Conservation (phyloP, 2,113 vertebrate genomes). For the Aegotheles bennettii region DNA sequence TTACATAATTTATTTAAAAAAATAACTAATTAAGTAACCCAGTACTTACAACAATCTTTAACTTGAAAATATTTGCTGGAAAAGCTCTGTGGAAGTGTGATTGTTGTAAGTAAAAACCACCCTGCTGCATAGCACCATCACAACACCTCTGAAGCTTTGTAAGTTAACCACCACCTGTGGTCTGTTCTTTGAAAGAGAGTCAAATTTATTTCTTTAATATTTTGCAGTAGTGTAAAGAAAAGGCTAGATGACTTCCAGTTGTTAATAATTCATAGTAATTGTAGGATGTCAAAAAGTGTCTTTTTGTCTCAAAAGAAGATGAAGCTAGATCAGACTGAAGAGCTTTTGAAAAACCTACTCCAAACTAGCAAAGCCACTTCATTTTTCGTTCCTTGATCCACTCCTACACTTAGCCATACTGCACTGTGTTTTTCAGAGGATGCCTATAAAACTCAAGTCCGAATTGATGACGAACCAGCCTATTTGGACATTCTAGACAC, state of each 20-base stretch:
- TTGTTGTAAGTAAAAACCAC: background rate
- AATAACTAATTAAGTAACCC: too few relatives aligned
- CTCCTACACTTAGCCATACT: background rate
- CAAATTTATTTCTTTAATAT: background rate
- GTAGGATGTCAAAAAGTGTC: background rate
- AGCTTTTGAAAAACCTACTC: background rate
- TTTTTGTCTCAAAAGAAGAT: background rate
- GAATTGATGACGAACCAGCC: slow-evolving; percentile 73
- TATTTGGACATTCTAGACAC: slow-evolving; percentile 79
- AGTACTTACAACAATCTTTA: background rate
- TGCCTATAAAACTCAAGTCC: slow-evolving; percentile 77
- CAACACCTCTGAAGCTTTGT: background rate
- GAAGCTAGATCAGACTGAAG: background rate
- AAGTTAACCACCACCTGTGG: background rate
- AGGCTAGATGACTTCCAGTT: background rate
- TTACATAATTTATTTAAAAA: background rate
- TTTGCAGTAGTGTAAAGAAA: background rate
- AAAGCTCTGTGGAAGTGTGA: background rate
- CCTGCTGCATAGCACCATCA: background rate
- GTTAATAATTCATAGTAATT: rapidly evolving
- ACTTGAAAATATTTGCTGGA: background rate
- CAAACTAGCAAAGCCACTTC: background rate
- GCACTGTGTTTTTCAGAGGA: slow-evolving; percentile 70
- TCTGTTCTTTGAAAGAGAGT: background rate
- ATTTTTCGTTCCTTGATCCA: background rate